Base-by-base conservation (phyloP, 2,888 invertebrate species). In the Theristus sp. region DNA sequence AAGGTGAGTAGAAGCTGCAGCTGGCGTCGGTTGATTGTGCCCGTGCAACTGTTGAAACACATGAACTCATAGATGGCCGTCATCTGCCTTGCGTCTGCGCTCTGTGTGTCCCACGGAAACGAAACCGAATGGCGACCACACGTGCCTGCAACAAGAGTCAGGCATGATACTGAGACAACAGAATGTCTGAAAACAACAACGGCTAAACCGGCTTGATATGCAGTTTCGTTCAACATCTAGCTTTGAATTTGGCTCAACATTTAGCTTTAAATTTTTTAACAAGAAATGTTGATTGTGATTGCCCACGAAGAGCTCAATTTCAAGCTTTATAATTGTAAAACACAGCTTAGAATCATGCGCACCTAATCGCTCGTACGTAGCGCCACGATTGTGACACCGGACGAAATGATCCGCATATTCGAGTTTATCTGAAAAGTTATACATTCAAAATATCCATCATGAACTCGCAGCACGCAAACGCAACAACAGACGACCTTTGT, bases 21-120 rank as follows among this genome's bases (percentile, higher is more conserved):
- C 0, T 83, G 80, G 3, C 85, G 78, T 0, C 87, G 73, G 70
- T 86, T 86, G 76, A 87, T 84, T 0, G 87, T 86, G 0, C 83
- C 81, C 0, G 81, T 79, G 72, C 88, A 87, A 22, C 84, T 84
- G 63, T 84, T 85, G 72, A 85, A 84, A 75, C 87, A 87, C 60
- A 82, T 81, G 70, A 87, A 86, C 69, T 81, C 78, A 72, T 82
- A 86, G 1, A 84, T 81, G 68, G 84, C 81, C 0, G 80, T 78
- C 0, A 81, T 80, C 68, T 78, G 79, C 29, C 79, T 77, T 0
- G 79, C 75, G 0, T 82, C 82, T 2, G 78, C 75, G 64, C 81
- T 80, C 0, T 82, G 81, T 17, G 69, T 67, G 25, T 79, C 79
- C 46, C 84, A 74, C 0, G 83, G 84, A 20, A 83, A 79, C 10